Percentiles rank a stretch among this genome's conserved stretches.
Evolutionary conservation across 1,140 invertebrate species (phyloP).

Genomic region (Battus philenor): DNA sequence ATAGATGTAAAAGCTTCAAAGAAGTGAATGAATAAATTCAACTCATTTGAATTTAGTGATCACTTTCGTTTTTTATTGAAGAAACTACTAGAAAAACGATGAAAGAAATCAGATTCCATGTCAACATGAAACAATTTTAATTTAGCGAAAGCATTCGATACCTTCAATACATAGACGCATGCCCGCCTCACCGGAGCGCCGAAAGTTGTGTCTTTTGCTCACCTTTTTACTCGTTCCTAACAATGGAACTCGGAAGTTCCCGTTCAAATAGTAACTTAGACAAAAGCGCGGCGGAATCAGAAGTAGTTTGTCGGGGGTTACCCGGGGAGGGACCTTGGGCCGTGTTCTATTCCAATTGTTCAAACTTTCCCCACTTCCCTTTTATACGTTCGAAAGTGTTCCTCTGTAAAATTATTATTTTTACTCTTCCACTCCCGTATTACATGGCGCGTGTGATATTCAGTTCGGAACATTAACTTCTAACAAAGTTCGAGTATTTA

Average conservation of each 20-base stretch:
- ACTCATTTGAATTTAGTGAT: too few species aligned
- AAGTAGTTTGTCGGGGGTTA: constrained; percentile 63
- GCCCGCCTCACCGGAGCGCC: constrained; percentile 27
- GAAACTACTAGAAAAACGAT: too few species aligned
- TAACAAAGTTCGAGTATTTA: constrained; percentile 31
- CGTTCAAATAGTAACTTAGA: constrained; percentile 68
- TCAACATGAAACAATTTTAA: constrained; percentile 43
- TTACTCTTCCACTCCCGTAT: constrained; percentile 41
- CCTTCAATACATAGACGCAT: constrained; percentile 21
- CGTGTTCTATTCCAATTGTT: constrained; percentile 56
- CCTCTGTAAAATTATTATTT: constrained; percentile 69
- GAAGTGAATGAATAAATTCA: too few species aligned
- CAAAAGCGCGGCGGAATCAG: constrained; percentile 66
- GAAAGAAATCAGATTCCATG: constrained; percentile 17
- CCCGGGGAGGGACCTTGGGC: constrained; percentile 53
- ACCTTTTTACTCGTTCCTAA: constrained; percentile 44
- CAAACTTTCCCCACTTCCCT: constrained; percentile 68
- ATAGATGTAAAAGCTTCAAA: too few species aligned
- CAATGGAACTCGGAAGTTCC: constrained; percentile 53
- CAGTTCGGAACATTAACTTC: constrained; percentile 32
- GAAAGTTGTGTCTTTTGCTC: constrained; percentile 43
- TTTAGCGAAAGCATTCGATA: constrained; percentile 39
- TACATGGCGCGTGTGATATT: constrained; percentile 47
- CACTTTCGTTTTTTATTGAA: too few species aligned
- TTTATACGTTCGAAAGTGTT: constrained; percentile 61